phyloP scores from a whole-genome alignment of 2,113 vertebrate genomes.

The Brienomyrus brachyistius region DNA sequence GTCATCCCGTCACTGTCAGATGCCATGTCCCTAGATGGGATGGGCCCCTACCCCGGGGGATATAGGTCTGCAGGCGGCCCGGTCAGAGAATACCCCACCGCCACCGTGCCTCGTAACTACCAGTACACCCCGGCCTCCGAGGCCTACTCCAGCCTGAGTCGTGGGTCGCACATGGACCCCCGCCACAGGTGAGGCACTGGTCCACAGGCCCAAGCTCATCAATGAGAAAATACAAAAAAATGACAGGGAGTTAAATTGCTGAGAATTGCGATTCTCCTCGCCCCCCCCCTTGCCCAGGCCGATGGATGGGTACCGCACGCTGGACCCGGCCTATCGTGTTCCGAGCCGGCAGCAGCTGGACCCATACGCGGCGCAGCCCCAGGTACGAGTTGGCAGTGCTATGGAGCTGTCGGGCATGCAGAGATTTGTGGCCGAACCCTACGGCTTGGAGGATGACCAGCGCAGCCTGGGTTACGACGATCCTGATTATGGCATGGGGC shows the following conservation, averaged over 20 bases:
- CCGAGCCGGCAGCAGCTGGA: constrained; percentile 78
- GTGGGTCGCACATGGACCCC: constrained; percentile 78
- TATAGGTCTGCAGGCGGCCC: constrained; percentile 61
- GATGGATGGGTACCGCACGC: constrained; percentile 62
- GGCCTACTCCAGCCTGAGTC: constrained; percentile 74
- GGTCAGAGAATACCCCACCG: constrained; percentile 72
- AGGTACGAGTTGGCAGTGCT: constrained; percentile 83
- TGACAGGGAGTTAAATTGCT: not conserved
- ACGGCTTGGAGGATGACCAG: constrained; percentile 86
- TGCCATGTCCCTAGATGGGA: constrained; percentile 65
- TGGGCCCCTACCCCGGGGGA: constrained; percentile 62
- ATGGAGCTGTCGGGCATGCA: constrained; percentile 72
- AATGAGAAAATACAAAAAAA: not conserved
- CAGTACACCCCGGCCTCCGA: constrained; percentile 75
- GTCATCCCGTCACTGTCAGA: constrained; percentile 70
- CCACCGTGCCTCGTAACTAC: constrained; percentile 87
- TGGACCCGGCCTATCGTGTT: constrained; percentile 75
- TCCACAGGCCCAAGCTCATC: not conserved
- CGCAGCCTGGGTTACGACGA: constrained; percentile 87
- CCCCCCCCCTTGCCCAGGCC: not conserved
- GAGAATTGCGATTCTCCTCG: not conserved
- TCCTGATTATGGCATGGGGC: constrained; percentile 78
- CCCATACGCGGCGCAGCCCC: constrained; percentile 84
- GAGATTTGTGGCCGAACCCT: constrained; percentile 79
- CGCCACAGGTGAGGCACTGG: constrained; percentile 64